Percentiles rank a stretch among this genome's conserved stretches.
These are phyloP conservation scores for Drosophila nikananu DNA, from an alignment of 1,140 invertebrate species.

Conservation along the genomic window DNA sequence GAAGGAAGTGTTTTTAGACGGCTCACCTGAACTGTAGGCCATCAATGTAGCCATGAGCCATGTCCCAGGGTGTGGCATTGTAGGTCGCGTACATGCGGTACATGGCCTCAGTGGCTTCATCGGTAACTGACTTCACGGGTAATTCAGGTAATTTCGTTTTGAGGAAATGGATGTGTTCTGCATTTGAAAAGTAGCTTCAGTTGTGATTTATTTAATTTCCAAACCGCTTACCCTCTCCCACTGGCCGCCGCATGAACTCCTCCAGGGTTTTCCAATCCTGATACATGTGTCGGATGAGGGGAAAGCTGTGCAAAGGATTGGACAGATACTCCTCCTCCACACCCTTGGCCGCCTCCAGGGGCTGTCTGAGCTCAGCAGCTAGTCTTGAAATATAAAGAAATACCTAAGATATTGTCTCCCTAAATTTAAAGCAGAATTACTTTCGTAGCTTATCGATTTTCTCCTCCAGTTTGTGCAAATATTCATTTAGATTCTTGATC, in stretches of 20 bases:
- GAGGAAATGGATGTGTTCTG: constrained; percentile 88
- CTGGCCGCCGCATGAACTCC: constrained; percentile 9
- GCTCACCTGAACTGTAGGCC: constrained; percentile 92
- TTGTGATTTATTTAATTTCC: not conserved
- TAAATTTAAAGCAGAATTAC: constrained; percentile 17
- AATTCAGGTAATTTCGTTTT: constrained; percentile 89
- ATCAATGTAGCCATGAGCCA: constrained; percentile 94
- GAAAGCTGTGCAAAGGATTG: constrained; percentile 59
- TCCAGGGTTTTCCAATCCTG: constrained; percentile 43
- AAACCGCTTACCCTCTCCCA: constrained; percentile 85
- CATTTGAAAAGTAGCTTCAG: not conserved
- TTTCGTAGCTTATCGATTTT: constrained; percentile 7
- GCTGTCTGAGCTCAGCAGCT: constrained; percentile 1
- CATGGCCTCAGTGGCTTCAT: constrained; percentile 95
- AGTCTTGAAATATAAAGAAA: constrained; percentile 15
- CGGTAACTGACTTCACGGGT: constrained; percentile 93
- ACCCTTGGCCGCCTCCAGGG: constrained; percentile 17
- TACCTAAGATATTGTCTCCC: not conserved
- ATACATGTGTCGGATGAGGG: constrained; percentile 52
- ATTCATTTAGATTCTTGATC: constrained; percentile 31
- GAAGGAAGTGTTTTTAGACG: rapidly evolving
- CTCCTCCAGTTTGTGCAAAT: constrained; percentile 22
- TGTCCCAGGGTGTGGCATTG: constrained; percentile 92
- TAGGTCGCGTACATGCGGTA: constrained; percentile 97
- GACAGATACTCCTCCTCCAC: constrained; percentile 53